Evolutionary conservation across 2,797 vertebrate species (phyloP).

Genomic region (Cryptoprocta ferox): DNA sequence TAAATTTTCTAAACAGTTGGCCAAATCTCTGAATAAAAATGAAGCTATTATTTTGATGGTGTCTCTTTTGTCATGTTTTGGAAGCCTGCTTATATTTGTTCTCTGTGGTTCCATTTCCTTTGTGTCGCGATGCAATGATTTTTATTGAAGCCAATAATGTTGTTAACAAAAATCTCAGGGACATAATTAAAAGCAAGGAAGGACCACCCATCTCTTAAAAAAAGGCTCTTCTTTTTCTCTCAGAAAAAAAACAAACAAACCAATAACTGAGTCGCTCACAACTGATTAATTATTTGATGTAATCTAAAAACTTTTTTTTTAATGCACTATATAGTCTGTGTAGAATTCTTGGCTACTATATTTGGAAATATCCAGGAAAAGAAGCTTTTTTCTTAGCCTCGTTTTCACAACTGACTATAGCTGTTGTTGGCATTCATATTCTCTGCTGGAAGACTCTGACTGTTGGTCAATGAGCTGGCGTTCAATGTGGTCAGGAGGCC

Average conservation of each 20-base stretch:
- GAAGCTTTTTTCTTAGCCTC: background rate
- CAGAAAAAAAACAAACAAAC: background rate
- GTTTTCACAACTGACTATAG: background rate
- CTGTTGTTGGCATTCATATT: background rate
- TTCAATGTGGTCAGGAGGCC: background rate
- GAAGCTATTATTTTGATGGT: slow-evolving; percentile 23
- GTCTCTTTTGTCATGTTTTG: slow-evolving; percentile 3
- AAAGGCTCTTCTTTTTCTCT: background rate
- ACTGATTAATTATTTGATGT: slow-evolving; percentile 13
- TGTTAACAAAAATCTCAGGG: background rate
- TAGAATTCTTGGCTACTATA: background rate
- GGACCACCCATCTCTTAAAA: background rate
- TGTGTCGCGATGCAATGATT: background rate
- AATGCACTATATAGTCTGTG: background rate
- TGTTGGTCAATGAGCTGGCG: background rate
- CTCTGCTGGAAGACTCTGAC: background rate
- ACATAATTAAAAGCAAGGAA: slow-evolving; percentile 49
- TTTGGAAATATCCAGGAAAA: background rate
- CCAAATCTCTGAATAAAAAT: slow-evolving; percentile 33
- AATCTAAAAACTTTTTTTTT: background rate
- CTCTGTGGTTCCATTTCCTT: background rate
- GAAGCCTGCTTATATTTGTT: slow-evolving; percentile 48
- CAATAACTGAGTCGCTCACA: background rate
- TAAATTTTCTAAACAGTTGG: slow-evolving; percentile 20
- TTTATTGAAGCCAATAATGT: slow-evolving; percentile 52